Evolutionary conservation across 1,140 invertebrate genomes (phyloP).

Genomic region (Drosophila repleta): DNA sequence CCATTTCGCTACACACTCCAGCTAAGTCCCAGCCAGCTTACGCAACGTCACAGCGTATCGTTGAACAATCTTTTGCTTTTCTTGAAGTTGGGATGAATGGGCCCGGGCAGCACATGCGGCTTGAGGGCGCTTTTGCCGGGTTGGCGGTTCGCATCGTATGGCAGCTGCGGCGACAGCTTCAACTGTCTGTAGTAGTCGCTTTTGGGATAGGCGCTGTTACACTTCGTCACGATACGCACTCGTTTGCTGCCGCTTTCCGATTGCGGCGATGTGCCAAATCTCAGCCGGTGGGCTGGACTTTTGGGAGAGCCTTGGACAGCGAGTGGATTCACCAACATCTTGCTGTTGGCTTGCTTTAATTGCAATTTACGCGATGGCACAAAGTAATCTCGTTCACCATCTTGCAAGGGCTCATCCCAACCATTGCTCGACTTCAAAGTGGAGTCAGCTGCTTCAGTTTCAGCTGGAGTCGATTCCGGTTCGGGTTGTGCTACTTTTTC

Average conservation of each 20-base stretch:
- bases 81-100: slow-evolving; percentile 90
- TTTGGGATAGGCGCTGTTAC: slow-evolving; percentile 88
- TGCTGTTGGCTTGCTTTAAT: slow-evolving; percentile 67
- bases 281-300: slow-evolving; percentile 27
- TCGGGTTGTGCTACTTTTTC: background rate
- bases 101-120: slow-evolving; percentile 87
- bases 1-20: slow-evolving; percentile 9
- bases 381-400: slow-evolving; percentile 84
- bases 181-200: slow-evolving; percentile 89
- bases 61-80: slow-evolving; percentile 83
- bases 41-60: slow-evolving; percentile 73
- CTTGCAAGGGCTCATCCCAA: slow-evolving; percentile 76
- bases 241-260: slow-evolving; percentile 57
- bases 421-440: slow-evolving; percentile 41
- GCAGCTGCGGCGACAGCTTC: slow-evolving; percentile 88
- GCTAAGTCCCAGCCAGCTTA: slow-evolving; percentile 32
- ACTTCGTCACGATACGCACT: slow-evolving; percentile 88
- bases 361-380: slow-evolving; percentile 81
- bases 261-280: slow-evolving; percentile 23
- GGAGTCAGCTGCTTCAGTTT: slow-evolving; percentile 4
- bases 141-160: slow-evolving; percentile 88
- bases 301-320: slow-evolving; percentile 33
- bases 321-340: slow-evolving; percentile 56
- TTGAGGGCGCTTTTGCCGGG: slow-evolving; percentile 89
- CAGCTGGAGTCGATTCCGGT: background rate